Percentiles rank a stretch among this genome's conserved stretches.
These are phyloP conservation scores for Lates calcarifer DNA, from an alignment of 2,113 vertebrate genomes.

Conservation along the genomic window DNA sequence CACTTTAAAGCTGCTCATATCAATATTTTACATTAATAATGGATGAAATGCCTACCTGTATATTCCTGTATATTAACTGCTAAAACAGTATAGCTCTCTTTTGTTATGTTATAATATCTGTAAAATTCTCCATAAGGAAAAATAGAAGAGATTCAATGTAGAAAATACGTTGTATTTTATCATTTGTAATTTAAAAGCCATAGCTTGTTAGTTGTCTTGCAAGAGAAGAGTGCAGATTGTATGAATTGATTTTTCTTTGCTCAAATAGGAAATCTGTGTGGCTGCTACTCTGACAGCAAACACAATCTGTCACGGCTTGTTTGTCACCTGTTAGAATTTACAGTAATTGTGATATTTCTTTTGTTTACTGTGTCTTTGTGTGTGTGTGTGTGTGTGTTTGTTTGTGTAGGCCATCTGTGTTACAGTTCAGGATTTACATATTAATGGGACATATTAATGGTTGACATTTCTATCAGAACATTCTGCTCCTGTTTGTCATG, in stretches of 20 bases:
- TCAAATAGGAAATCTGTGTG: constrained; percentile 3
- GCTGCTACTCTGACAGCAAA: constrained; percentile 41
- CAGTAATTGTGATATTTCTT: constrained; percentile 31
- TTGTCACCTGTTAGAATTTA: constrained; percentile 53
- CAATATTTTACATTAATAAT: background rate
- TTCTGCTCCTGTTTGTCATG: constrained; percentile 13
- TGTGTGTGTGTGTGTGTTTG: constrained; percentile 48
- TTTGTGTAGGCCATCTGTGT: constrained; percentile 43
- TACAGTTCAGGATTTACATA: constrained; percentile 48
- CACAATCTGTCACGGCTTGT: constrained; percentile 38
- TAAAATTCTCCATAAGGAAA: background rate
- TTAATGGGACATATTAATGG: constrained; percentile 48
- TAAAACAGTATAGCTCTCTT: background rate
- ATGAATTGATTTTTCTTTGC: constrained; percentile 41
- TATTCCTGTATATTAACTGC: background rate
- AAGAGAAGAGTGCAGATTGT: constrained; percentile 18
- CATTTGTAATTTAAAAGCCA: constrained; percentile 35
- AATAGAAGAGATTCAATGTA: background rate
- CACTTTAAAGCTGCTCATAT: background rate
- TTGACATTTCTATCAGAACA: background rate
- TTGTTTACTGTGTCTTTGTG: constrained; percentile 64
- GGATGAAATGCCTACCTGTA: background rate
- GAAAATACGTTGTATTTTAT: constrained; percentile 3
- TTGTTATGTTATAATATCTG: constrained; percentile 24
- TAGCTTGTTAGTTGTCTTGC: constrained; percentile 32